These are phyloP conservation scores for Koerneria pararmatus DNA, from an alignment of 2,888 invertebrate species.

Conservation along the genomic window DNA sequence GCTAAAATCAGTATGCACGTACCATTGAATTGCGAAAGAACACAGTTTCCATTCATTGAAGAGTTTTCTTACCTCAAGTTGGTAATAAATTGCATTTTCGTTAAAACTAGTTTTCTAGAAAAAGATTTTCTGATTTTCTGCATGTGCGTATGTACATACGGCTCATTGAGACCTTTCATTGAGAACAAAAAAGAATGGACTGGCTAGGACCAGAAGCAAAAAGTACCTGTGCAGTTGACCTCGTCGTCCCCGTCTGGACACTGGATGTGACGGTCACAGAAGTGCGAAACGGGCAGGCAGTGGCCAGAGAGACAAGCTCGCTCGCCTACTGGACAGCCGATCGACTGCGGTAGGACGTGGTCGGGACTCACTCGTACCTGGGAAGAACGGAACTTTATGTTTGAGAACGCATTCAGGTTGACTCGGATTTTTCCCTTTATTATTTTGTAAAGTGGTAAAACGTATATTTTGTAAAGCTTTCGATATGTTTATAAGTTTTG, in stretches of 20 bases:
- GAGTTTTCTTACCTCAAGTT: too few species aligned
- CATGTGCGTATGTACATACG: too few species aligned
- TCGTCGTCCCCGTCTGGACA: slow-evolving; percentile 51
- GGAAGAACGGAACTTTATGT: background rate
- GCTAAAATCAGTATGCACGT: too few species aligned
- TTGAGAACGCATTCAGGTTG: background rate
- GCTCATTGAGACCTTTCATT: too few species aligned
- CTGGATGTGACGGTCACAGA: slow-evolving; percentile 44
- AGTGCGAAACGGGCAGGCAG: slow-evolving; percentile 40
- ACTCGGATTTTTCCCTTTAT: background rate
- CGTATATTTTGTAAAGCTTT: too few species aligned
- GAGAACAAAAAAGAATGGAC: too few species aligned
- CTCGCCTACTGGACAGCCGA: slow-evolving; percentile 43
- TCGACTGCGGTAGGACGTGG: slow-evolving; percentile 28
- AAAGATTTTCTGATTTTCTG: too few species aligned
- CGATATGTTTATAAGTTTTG: too few species aligned
- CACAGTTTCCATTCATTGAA: too few species aligned
- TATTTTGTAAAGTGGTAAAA: background rate
- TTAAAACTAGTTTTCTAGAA: too few species aligned
- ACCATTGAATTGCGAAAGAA: too few species aligned
- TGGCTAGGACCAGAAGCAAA: background rate
- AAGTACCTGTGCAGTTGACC: slow-evolving; percentile 36
- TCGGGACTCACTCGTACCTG: slow-evolving; percentile 39
- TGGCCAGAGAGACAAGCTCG: slow-evolving; percentile 44
- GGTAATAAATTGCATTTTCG: too few species aligned